Conservation (phyloP, 2,888 invertebrate species). For the Metellina segmentata region DNA sequence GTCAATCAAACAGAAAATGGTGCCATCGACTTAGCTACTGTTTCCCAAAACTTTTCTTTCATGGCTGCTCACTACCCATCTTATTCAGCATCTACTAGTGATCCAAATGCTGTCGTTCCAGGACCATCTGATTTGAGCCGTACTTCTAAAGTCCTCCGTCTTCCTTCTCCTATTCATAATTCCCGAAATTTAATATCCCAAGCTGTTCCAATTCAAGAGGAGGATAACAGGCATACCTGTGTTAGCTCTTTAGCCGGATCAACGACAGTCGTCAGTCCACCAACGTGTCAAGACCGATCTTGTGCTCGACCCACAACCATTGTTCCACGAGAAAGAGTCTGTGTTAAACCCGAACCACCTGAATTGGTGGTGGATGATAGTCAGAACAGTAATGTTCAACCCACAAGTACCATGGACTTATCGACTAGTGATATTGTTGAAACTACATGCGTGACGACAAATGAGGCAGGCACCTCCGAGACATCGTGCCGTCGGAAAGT, state of each 20-base stretch:
- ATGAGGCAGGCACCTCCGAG: constrained; percentile 52
- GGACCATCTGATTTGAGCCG: constrained; percentile 67
- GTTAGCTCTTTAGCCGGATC: constrained; percentile 65
- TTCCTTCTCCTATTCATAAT: constrained; percentile 17
- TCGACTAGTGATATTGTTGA: constrained; percentile 64
- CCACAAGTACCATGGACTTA: constrained; percentile 73
- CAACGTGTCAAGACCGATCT: constrained; percentile 37
- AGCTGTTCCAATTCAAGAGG: constrained; percentile 19
- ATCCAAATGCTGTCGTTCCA: constrained; percentile 11
- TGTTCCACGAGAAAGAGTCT: constrained; percentile 31
- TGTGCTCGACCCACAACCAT: constrained; percentile 8
- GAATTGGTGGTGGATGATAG: constrained; percentile 72
- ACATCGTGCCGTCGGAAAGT: constrained; percentile 48
- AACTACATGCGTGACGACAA: constrained; percentile 48
- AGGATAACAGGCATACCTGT: constrained; percentile 60
- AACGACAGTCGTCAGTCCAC: constrained; percentile 56
- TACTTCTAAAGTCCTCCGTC: constrained; percentile 34
- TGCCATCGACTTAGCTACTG: constrained; percentile 73
- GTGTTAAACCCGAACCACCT: constrained; percentile 71
- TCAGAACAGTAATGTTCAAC: constrained; percentile 69
- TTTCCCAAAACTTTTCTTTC: constrained; percentile 75
- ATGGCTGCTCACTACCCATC: constrained; percentile 55
- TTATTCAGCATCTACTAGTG: constrained; percentile 24
- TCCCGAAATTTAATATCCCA: constrained; percentile 4
- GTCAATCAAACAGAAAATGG: constrained; percentile 48